These are phyloP conservation scores for Gnathonemus longibarbis DNA, from an alignment of 2,113 vertebrate species.

Conservation along the genomic window DNA sequence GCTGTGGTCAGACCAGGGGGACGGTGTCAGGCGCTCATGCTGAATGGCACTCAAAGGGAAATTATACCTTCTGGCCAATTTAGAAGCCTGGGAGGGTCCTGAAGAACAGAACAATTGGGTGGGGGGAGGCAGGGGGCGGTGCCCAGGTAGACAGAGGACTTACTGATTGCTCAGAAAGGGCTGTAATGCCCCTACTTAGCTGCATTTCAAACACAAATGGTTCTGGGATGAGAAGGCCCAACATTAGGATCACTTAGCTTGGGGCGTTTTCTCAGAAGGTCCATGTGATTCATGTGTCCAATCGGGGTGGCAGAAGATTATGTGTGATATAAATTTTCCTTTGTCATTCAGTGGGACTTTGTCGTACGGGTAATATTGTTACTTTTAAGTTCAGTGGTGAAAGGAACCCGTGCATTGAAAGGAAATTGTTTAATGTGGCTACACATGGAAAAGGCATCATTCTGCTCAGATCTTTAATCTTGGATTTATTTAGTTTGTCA, in stretches of 20 bases:
- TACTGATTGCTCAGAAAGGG: background rate
- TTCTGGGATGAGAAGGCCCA: background rate
- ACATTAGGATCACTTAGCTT: background rate
- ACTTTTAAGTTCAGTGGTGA: background rate
- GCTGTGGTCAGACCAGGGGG: background rate
- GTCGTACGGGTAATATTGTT: background rate
- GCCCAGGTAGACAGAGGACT: background rate
- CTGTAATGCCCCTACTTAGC: background rate
- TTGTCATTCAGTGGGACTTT: background rate
- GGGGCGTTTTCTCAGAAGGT: background rate
- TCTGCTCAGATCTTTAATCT: background rate
- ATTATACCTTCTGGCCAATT: background rate
- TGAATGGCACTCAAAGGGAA: constrained; percentile 3
- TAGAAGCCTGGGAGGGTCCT: background rate
- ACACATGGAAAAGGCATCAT: background rate
- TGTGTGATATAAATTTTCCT: background rate
- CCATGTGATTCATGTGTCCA: background rate
- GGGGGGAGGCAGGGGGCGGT: background rate
- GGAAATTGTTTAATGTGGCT: background rate
- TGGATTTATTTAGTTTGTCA: background rate
- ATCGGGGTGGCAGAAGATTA: background rate
- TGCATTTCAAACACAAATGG: background rate
- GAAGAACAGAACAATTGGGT: background rate
- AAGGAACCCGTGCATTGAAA: background rate
- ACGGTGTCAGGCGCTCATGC: background rate